Conservation (phyloP, 1,140 invertebrate genomes). For the Euura lappo region DNA sequence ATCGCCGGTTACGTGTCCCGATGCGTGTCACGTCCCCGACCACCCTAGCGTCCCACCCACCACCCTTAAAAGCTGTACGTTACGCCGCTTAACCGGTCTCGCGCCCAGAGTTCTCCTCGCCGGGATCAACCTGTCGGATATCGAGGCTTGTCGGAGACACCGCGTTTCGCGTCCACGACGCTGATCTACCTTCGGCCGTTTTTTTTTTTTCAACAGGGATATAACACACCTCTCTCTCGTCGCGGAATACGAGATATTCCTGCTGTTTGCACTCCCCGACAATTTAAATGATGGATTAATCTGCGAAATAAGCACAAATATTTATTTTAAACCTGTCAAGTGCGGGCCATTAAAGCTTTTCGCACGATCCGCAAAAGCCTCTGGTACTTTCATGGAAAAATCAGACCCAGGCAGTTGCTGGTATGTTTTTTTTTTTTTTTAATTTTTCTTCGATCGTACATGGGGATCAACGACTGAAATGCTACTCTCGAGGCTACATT, state of each 20-base stretch:
- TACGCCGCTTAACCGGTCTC: slow-evolving; percentile 38
- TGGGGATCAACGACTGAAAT: background rate
- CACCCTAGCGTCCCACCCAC: slow-evolving; percentile 33
- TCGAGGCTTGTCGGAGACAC: background rate
- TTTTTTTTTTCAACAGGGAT: no score
- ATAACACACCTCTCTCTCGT: no score
- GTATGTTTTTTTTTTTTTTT: background rate
- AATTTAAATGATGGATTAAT: slow-evolving; percentile 25
- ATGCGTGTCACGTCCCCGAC: slow-evolving; percentile 40
- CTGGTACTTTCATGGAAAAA: background rate
- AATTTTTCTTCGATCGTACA: background rate
- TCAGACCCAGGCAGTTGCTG: background rate
- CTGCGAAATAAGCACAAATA: slow-evolving; percentile 46
- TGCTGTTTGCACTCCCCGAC: no score
- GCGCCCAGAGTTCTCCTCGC: slow-evolving; percentile 9
- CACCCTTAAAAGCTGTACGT: slow-evolving; percentile 40
- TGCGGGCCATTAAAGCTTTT: slow-evolving; percentile 23
- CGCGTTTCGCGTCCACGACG: no score
- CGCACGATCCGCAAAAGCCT: background rate
- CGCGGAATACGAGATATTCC: no score
- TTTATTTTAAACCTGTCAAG: slow-evolving; percentile 43
- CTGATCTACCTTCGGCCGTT: no score
- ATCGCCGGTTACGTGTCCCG: slow-evolving; percentile 31
- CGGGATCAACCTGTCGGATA: slow-evolving; percentile 4
- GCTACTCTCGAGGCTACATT: background rate